Evolutionary conservation across 2,797 vertebrate genomes (phyloP).

Genomic region (Amniataba percoides): DNA sequence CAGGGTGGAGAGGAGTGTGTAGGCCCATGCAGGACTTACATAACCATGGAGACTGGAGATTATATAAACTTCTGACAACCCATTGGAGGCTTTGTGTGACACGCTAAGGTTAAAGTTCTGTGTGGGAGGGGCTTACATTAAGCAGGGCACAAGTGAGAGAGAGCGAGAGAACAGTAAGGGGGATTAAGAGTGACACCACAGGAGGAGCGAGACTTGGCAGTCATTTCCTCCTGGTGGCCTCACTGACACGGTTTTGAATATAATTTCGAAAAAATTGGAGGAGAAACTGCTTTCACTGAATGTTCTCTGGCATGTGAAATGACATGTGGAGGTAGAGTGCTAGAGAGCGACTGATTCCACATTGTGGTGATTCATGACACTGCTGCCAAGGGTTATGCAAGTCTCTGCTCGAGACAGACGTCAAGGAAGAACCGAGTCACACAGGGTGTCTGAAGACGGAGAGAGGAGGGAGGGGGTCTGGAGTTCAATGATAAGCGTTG

Average conservation of each 20-base stretch:
- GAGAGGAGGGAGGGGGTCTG: background rate
- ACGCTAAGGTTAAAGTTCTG: constrained; percentile 55
- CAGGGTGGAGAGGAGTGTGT: constrained; percentile 56
- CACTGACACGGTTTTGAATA: constrained; percentile 32
- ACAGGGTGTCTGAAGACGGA: constrained; percentile 15
- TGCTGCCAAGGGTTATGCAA: constrained; percentile 67
- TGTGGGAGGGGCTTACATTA: constrained; percentile 54
- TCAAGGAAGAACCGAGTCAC: constrained; percentile 42
- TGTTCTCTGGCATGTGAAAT: constrained; percentile 17
- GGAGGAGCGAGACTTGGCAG: constrained; percentile 6
- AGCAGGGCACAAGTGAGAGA: background rate
- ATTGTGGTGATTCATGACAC: constrained; percentile 46
- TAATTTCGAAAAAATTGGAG: constrained; percentile 1
- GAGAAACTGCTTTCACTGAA: constrained; percentile 9
- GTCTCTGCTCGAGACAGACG: constrained; percentile 47
- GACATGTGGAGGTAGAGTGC: constrained; percentile 30
- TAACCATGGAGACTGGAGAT: constrained; percentile 74
- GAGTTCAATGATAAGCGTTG: constrained; percentile 5
- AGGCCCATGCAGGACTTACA: constrained; percentile 75
- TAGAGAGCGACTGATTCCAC: constrained; percentile 44
- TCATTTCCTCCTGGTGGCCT: constrained; percentile 6
- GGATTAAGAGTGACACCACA: constrained; percentile 24
- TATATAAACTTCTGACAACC: constrained; percentile 76
- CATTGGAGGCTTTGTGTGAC: constrained; percentile 64
- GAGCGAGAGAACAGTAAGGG: background rate